phyloP scores from a whole-genome alignment of 2,888 invertebrate species.

The Caenorhabditis parvicauda region DNA sequence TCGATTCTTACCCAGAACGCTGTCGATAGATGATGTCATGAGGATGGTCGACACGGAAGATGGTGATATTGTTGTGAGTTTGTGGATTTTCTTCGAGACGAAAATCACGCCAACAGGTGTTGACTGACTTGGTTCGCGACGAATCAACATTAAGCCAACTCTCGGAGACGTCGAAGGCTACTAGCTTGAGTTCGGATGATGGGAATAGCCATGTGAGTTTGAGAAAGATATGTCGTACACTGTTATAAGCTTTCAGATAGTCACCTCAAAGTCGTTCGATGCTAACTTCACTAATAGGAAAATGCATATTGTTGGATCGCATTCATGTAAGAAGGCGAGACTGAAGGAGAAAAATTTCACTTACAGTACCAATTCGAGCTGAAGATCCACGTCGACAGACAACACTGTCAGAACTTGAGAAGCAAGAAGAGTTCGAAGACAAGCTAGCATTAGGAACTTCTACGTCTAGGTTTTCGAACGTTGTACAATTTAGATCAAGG shows the following conservation, averaged over 20 bases:
- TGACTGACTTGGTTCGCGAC: conserved; percentile 43
- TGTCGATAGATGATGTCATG: conserved; percentile 60
- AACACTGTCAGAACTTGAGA: conserved; percentile 25
- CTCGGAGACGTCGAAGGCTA: conserved; percentile 12
- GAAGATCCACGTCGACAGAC: too few species aligned
- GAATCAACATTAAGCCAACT: conserved; percentile 29
- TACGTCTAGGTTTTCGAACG: conserved; percentile 11
- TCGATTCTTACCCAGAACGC: conserved; percentile 36
- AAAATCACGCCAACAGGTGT: conserved; percentile 10
- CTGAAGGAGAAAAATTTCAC: too few species aligned
- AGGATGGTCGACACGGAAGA: conserved; percentile 39
- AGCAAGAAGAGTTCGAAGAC: conserved; percentile 48
- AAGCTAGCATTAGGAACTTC: conserved; percentile 24
- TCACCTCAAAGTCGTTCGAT: conserved; percentile 48
- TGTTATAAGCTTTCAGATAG: conserved; percentile 19
- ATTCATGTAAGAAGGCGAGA: too few species aligned
- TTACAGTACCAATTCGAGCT: too few species aligned
- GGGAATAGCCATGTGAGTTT: conserved; percentile 15
- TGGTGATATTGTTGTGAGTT: conserved; percentile 20
- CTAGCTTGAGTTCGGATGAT: conserved; percentile 22
- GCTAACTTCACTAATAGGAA: conserved; percentile 22
- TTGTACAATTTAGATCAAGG: conserved; percentile 48
- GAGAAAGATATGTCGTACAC: neutral
- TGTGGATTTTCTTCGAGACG: neutral
- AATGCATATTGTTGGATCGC: neutral